phyloP scores from a whole-genome alignment of 2,888 invertebrate genomes.

The Homarus gammarus region DNA sequence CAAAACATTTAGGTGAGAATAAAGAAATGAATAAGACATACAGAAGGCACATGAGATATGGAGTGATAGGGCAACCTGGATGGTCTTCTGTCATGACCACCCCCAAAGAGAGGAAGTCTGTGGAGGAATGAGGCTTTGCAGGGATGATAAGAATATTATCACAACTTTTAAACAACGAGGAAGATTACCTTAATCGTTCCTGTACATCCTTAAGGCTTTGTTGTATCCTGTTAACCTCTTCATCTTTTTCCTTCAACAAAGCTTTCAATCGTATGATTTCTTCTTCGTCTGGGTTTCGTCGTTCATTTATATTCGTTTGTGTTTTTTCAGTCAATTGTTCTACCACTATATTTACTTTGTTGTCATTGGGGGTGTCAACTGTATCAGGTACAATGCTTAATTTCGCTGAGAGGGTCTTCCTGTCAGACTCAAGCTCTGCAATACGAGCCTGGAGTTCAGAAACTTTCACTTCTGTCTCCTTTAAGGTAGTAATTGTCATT shows the following conservation, averaged over 20 bases:
- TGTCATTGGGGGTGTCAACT: conserved; percentile 8
- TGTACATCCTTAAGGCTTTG: conserved; percentile 42
- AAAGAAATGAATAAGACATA: too few species aligned
- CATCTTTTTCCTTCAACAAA: conserved; percentile 32
- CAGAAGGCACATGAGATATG: too few species aligned
- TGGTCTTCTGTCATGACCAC: too few species aligned
- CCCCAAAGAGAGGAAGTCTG: too few species aligned
- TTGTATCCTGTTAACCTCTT: conserved; percentile 27
- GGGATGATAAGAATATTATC: too few species aligned
- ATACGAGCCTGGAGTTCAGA: conserved; percentile 33
- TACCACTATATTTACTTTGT: neutral
- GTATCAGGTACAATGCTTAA: neutral
- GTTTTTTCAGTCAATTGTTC: conserved; percentile 42
- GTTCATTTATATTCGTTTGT: conserved; percentile 30
- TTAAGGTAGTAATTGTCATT: neutral
- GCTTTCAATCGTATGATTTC: conserved; percentile 36
- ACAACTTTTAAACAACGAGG: too few species aligned
- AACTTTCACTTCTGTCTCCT: neutral
- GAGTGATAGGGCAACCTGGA: too few species aligned
- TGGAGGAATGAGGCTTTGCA: too few species aligned
- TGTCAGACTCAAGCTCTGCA: conserved; percentile 18
- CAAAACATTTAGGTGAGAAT: too few species aligned
- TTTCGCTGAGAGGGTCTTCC: conserved; percentile 23
- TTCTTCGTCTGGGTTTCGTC: conserved; percentile 35
- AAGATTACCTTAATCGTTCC: conserved; percentile 59